A percentile compares a stretch with the other conserved stretches of the same genome.
These are phyloP conservation scores for Halictus ligatus DNA, from an alignment of 2,888 invertebrate species.

Conservation along the genomic window DNA sequence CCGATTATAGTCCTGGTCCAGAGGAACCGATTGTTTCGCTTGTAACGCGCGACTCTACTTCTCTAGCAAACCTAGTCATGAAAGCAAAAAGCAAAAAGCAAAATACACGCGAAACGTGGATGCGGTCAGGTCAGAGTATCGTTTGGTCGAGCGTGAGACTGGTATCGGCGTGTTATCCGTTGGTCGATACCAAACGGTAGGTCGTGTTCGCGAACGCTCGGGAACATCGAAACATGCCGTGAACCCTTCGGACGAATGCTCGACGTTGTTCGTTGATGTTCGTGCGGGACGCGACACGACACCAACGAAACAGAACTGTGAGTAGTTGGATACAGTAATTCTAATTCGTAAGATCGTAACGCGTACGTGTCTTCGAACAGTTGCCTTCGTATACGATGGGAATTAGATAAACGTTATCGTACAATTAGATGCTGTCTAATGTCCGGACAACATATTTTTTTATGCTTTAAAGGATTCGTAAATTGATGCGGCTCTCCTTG, in stretches of 20 bases:
- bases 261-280: not conserved
- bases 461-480: constrained; percentile 62
- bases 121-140: not conserved
- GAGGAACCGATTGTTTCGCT: not conserved
- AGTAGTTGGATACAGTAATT: constrained; percentile 21
- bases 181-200: not conserved
- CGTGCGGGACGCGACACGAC: not conserved
- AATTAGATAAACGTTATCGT: constrained; percentile 60
- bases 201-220: not conserved
- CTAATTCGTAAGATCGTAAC: constrained; percentile 41
- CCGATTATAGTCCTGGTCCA: not conserved
- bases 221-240: not conserved
- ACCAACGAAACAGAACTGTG: constrained; percentile 4
- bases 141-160: not conserved
- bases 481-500: constrained; percentile 30
- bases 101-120: not conserved
- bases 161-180: not conserved
- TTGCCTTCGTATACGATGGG: constrained; percentile 77
- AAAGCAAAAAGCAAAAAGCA: not conserved
- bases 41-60: not conserved
- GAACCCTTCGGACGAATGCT: not conserved
- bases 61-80: not conserved
- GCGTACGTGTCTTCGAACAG: constrained; percentile 78
- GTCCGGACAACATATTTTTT: constrained; percentile 72
- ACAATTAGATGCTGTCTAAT: constrained; percentile 45